Evolutionary conservation across 1,140 invertebrate species (phyloP).

Genomic region (Nasonia vitripennis): DNA sequence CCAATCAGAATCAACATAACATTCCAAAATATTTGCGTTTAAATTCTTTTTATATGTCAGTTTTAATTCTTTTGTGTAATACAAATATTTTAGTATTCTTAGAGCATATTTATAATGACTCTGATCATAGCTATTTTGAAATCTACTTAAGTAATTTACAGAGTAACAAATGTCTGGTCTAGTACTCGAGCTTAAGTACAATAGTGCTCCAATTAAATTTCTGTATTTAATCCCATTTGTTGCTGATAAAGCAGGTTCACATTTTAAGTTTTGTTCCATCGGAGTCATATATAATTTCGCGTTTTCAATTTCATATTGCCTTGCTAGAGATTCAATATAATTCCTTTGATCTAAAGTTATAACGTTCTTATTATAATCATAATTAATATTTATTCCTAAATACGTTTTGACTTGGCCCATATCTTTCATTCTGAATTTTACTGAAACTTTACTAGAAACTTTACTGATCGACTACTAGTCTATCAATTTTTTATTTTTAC

Average conservation of each 20-base stretch:
- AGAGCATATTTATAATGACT: background rate
- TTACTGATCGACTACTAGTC: too few relatives aligned
- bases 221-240: conserved; percentile 1
- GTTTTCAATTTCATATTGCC: background rate
- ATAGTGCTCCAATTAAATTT: conserved; percentile 56
- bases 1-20: too few relatives aligned
- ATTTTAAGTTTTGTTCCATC: conserved; percentile 46
- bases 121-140: background rate
- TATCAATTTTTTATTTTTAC: too few relatives aligned
- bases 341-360: too few relatives aligned
- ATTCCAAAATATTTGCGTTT: too few relatives aligned
- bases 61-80: background rate
- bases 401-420: too few relatives aligned
- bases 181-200: conserved; percentile 55
- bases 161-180: background rate
- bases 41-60: too few relatives aligned
- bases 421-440: too few relatives aligned
- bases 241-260: background rate
- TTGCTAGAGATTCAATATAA: conserved; percentile 35
- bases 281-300: background rate
- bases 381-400: too few relatives aligned
- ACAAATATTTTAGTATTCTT: background rate
- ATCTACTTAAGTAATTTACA: background rate
- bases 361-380: too few relatives aligned
- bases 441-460: too few relatives aligned